Base-by-base conservation (phyloP, 2,113 vertebrate genomes). In the Peromyscus polionotus region DNA sequence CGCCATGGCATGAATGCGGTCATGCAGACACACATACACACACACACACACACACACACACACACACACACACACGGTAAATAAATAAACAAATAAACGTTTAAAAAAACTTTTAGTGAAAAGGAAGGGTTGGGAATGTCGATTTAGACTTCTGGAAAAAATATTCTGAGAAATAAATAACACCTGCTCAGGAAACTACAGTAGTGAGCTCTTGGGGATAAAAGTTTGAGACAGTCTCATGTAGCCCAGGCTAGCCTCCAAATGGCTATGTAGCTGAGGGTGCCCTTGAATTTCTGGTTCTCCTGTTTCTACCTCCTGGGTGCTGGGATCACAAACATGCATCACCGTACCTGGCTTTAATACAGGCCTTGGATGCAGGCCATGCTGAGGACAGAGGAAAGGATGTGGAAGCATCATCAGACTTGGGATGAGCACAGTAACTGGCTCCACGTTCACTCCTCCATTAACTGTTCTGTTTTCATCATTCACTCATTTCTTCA, bases 181-280 rank as follows among this genome's bases (percentile, higher is more conserved):
- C 51, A 68, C 54, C 10, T 68, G 8, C 22, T 77, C 65, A 91
- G n/a, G 24, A 42, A 84, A 84, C n/a, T 28, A 42, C n/a, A 63
- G 6, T 39, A 63, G 13, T 45, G 26, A 84, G 3, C 2, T 63
- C 6, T 84, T 8, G 10, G 4, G 10, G 7, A 0, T 8, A 0
- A n/a, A 59, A 59, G 54, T 54, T 85, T 33, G 16, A 65, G 39
- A 31, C 63, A 4, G n/a, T 42, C 57, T 42, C n/a, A 4, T 39
- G 24, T 84, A 84, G 57, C 57, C 36, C n/a, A 84, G 81, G 57
- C 39, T 45, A 85, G 14, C 39, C 39, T 85, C 39, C 59, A 85
- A 11, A 9, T 31, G 26, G 39, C 59, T 65, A 28, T 65, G 59
- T 45, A 65, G 61, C 39, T 85, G 24, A 85, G 63, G 26, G 19